Conservation (phyloP, 2,113 vertebrate genomes). For the Phaethornis superciliosus region DNA sequence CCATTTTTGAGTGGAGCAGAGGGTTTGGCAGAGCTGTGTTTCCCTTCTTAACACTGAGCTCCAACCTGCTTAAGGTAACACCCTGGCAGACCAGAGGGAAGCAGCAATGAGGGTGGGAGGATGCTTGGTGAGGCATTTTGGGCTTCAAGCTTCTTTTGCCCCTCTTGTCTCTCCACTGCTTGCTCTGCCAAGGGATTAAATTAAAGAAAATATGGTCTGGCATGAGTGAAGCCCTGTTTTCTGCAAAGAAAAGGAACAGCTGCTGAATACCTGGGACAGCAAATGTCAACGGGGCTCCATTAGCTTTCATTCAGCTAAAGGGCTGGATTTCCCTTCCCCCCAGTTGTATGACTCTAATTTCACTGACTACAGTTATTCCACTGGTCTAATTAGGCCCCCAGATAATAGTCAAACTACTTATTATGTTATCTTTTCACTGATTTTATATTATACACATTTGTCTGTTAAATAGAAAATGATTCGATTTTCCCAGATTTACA, state of each 20-base stretch:
- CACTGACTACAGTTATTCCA: slow-evolving; percentile 50
- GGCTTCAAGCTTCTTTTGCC: neutral
- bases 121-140: neutral
- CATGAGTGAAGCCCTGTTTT: neutral
- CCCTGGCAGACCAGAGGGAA: neutral
- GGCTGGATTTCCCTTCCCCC: slow-evolving; percentile 44
- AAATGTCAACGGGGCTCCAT: slow-evolving; percentile 40
- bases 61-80: neutral
- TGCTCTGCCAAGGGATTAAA: neutral
- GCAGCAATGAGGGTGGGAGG: neutral
- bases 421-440: slow-evolving; percentile 64
- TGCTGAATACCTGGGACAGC: slow-evolving; percentile 45
- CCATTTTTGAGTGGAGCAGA: neutral
- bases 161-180: neutral
- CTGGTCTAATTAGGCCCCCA: slow-evolving; percentile 59
- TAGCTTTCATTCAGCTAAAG: neutral
- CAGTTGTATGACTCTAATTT: slow-evolving; percentile 46
- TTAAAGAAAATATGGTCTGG: neutral
- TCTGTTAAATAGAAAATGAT: slow-evolving; percentile 43
- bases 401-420: slow-evolving; percentile 66
- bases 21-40: neutral
- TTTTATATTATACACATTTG: slow-evolving; percentile 66
- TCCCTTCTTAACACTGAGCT: neutral
- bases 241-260: slow-evolving; percentile 4
- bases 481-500: slow-evolving; percentile 46